These are phyloP conservation scores for Syrphus vitripennis DNA, from an alignment of 2,888 invertebrate species.

Conservation along the genomic window DNA sequence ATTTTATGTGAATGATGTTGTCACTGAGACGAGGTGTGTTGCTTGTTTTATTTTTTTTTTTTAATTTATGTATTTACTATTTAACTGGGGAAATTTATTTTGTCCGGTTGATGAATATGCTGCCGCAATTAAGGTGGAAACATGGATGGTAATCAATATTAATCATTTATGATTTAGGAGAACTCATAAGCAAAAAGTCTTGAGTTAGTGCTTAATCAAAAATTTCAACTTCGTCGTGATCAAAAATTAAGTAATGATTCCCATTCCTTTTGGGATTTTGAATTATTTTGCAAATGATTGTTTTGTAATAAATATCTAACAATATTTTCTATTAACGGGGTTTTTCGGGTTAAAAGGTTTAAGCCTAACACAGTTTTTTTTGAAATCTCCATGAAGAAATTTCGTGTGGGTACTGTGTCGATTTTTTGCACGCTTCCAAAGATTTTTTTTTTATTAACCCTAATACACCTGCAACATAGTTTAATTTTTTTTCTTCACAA, in stretches of 20 bases:
- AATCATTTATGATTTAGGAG: conserved; percentile 38
- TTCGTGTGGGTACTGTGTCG: no score
- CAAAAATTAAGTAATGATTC: not conserved
- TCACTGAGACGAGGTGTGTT: conserved; percentile 14
- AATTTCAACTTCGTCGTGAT: not conserved
- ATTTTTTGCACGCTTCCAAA: no score
- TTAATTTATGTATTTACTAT: not conserved
- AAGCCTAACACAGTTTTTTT: not conserved
- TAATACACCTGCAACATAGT: no score
- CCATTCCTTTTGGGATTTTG: not conserved
- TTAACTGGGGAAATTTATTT: conserved; percentile 27
- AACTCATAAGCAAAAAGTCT: not conserved
- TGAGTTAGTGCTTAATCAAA: not conserved
- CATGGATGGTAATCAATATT: conserved; percentile 33
- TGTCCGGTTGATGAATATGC: conserved; percentile 56
- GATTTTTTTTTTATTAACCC: no score
- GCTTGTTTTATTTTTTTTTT: conserved; percentile 14
- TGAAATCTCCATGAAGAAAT: no score
- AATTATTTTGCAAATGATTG: not conserved
- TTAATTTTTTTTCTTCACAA: no score
- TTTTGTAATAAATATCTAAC: not conserved
- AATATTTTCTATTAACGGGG: not conserved
- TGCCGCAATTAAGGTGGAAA: conserved; percentile 6
- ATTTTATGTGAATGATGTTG: not conserved
- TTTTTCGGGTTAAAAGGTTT: not conserved